Evolutionary conservation across 2,888 invertebrate species (phyloP), one percentile per base, ranked within the genome.

Genomic region (Blastobasis lacticolella): DNA sequence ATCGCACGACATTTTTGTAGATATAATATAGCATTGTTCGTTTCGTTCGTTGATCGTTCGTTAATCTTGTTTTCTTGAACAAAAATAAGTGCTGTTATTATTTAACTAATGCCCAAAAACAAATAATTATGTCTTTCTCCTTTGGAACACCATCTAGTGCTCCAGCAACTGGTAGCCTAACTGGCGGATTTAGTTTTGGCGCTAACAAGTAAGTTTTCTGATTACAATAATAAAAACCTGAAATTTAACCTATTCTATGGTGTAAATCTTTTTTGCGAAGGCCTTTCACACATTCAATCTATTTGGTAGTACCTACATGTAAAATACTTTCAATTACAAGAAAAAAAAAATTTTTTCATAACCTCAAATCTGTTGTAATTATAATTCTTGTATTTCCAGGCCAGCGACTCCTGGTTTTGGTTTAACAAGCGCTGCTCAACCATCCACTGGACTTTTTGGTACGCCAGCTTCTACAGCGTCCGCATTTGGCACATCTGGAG

Each of bases 111-210:
- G 42, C 6, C 36, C 5, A 10, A 42, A 38, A 42, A 42, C 5
- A 41, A 6, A 10, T 44, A 6, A 74, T 59, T 54, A 86, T 88
- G 87, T 81, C 86, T 50, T 87, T 88, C 72, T 78, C 82, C 5
- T 89, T 88, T 56, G 83, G 83, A 43, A 74, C 85, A 49, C 85
- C 88, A 36, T 75, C 87, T n/a, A 87, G 87, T 67, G 87, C 88
- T 48, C 87, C 88, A 37, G 86, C 87, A n/a, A 73, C 78, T 37
- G 68, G 80, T 44, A 76, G 77, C 2, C 74, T 84, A 37, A 55
- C 75, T 5, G 71, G 74, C 38, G 83, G 88, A 10, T 89, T 89
- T 54, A 83, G 73, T 68, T 89, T 89, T 69, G 87, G 84, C 57
- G 82, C 79, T 58, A 81, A 77, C 65, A 88, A 88, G 88, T 88